Evolutionary conservation across 2,888 invertebrate genomes (phyloP).

Genomic region (Acleris laterana): DNA sequence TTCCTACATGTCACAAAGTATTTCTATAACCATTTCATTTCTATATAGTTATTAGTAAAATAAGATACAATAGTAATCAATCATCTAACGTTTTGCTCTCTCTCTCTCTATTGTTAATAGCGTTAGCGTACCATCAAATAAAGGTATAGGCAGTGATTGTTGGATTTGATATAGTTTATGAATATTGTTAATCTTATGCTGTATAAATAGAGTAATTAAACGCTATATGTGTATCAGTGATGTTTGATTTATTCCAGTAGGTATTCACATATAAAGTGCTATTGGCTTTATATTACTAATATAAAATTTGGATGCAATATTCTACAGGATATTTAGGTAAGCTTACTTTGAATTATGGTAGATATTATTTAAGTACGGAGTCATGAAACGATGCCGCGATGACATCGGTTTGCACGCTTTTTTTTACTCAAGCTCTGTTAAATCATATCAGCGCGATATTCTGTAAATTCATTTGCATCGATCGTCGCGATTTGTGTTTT

Average conservation of each 20-base stretch:
- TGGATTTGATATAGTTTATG: slow-evolving; percentile 85
- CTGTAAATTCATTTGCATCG: no score
- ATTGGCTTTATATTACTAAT: slow-evolving; percentile 63
- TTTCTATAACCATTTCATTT: slow-evolving; percentile 57
- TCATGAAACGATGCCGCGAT: slow-evolving; percentile 28
- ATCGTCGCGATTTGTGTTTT: no score
- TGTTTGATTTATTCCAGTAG: slow-evolving; percentile 80
- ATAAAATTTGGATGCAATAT: slow-evolving; percentile 53
- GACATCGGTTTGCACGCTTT: slow-evolving; percentile 5
- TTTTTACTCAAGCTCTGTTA: slow-evolving; percentile 21
- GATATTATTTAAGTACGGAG: slow-evolving; percentile 59
- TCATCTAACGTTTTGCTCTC: slow-evolving; percentile 77
- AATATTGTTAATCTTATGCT: slow-evolving; percentile 84
- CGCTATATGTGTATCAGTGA: slow-evolving; percentile 81
- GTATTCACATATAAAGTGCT: slow-evolving; percentile 49
- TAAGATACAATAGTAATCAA: slow-evolving; percentile 58
- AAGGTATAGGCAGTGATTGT: slow-evolving; percentile 82
- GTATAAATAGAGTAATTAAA: slow-evolving; percentile 84
- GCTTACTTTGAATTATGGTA: slow-evolving; percentile 59
- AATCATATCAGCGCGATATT: background rate
- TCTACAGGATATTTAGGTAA: slow-evolving; percentile 74
- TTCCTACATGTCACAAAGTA: slow-evolving; percentile 65
- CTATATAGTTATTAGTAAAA: slow-evolving; percentile 60
- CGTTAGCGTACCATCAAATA: slow-evolving; percentile 76
- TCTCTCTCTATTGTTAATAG: slow-evolving; percentile 72